Percentiles rank a stretch among this genome's conserved stretches.
Evolutionary conservation across 2,888 invertebrate species (phyloP).

Genomic region (Agonopterix arenella): DNA sequence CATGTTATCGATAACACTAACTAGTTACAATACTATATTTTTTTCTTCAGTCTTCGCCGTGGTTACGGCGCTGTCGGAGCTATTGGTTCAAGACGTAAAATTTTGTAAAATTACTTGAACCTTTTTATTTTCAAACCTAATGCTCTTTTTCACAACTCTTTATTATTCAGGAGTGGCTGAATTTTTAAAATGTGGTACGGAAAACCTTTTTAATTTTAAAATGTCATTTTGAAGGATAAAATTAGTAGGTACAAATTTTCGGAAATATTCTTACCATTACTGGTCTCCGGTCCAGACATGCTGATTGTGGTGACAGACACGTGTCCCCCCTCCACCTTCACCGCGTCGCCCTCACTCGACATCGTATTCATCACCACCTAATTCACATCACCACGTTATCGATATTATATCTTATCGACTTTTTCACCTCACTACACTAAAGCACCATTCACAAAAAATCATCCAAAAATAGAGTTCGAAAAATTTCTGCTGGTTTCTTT

Average conservation of each 20-base stretch:
- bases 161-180: too few species aligned
- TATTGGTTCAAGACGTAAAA: too few species aligned
- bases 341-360: slow-evolving; percentile 64
- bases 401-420: slow-evolving; percentile 17
- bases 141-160: too few species aligned
- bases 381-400: slow-evolving; percentile 41
- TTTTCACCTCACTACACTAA: neutral
- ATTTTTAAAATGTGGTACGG: neutral
- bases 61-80: too few species aligned
- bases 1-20: too few species aligned
- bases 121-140: too few species aligned
- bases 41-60: too few species aligned
- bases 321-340: slow-evolving; percentile 74
- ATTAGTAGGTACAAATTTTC: neutral
- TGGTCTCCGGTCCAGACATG: slow-evolving; percentile 77
- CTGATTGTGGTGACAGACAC: slow-evolving; percentile 90
- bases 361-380: slow-evolving; percentile 46
- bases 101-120: too few species aligned
- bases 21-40: too few species aligned
- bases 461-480: slow-evolving; percentile 44
- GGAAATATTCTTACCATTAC: slow-evolving; percentile 60
- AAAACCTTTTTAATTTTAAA: too few species aligned
- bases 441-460: slow-evolving; percentile 26
- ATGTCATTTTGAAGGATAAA: neutral
- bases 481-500: slow-evolving; percentile 35